These are phyloP conservation scores for Dynastes grantii DNA, from an alignment of 2,888 invertebrate genomes.

Conservation along the genomic window DNA sequence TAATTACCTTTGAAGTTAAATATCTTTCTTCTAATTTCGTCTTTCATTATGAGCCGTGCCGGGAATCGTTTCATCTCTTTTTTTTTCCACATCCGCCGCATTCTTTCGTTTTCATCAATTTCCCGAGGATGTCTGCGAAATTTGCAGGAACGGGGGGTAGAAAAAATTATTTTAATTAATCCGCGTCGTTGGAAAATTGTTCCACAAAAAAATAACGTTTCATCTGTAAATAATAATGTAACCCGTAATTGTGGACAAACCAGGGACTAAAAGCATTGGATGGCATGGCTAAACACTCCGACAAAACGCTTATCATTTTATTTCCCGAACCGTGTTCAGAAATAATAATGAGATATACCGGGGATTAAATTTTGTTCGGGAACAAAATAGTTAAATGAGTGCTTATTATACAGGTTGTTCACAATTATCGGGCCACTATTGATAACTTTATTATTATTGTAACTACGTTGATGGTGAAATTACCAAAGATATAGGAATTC, in stretches of 20 bases:
- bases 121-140: neutral
- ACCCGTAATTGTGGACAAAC: neutral
- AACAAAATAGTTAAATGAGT: no score
- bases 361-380: no score
- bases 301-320: neutral
- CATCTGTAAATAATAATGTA: neutral
- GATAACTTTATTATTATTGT: no score
- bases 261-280: neutral
- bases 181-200: neutral
- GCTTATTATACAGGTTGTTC: no score
- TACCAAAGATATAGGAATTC: no score
- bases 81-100: neutral
- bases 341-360: no score
- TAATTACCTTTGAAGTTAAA: constrained; percentile 49
- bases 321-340: neutral
- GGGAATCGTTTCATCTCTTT: neutral
- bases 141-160: neutral
- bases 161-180: constrained; percentile 26
- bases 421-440: no score
- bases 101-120: neutral
- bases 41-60: constrained; percentile 8
- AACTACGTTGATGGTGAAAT: no score
- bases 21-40: constrained; percentile 45
- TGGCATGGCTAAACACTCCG: neutral
- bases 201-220: neutral